Base-by-base conservation (phyloP, 92 coral and sea anemone genomes). In the Pocillopora meandrina region DNA sequence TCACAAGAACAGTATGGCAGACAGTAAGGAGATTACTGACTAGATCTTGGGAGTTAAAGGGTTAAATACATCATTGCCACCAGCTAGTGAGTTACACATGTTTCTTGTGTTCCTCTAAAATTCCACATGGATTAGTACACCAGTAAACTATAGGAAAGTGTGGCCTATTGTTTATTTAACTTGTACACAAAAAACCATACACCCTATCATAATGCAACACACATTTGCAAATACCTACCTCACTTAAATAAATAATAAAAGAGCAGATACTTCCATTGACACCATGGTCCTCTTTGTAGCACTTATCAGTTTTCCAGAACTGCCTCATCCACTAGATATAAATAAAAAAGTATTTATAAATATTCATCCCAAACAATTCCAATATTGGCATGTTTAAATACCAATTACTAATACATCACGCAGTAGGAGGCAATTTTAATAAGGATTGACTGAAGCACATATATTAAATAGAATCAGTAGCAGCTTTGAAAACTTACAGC, bases 181-280 rank as follows among this genome's bases (percentile, higher is more conserved):
- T 16, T 5, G 62, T 59, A 55, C 2, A 0, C 21, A 72, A 1
- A 16, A 35, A 14, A 31, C 52, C 3, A 34, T 17, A 2, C 60
- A 72, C 49, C 18, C 4, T 12, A 12, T 19, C 18, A 12, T 59
- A 16, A 12, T 12, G 18, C 14, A 16, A 8, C 12, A 65, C 70
- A 9, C 10, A 13, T 65, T 34, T 0, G 2, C 15, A 10, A 5
- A 26, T 20, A 86, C 78, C 56, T 90, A 92, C 98, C 95, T 88
- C 93, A 82, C 99, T 96, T 61, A 96, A 93, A 81, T 96, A 96
- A 12, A 77, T 65, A 74, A 96, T 87, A 55, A 96, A 96, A 18
- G 99, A 96, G 82, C 99, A 96, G 36, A 96, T 86, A 7, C 95
- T 81, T 10, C 99, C 99, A 88, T 96, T 96, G 81, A 96, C 99